Percentiles rank a stretch among this genome's conserved stretches.
phyloP scores from a whole-genome alignment of 2,888 invertebrate genomes.

The Oscheius sp. region DNA sequence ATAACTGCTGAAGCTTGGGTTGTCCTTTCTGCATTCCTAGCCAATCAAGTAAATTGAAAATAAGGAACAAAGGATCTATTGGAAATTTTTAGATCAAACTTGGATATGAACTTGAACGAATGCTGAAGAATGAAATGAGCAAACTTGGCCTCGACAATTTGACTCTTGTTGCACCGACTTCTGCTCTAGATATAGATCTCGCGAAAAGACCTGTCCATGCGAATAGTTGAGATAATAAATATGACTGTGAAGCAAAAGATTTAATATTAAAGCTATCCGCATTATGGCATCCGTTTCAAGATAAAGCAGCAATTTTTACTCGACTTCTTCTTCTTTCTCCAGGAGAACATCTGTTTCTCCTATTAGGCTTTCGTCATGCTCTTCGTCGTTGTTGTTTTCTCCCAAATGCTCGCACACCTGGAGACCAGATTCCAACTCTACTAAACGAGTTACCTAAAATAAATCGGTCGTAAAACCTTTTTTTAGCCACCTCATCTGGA shows the following conservation, averaged over 20 bases:
- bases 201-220: slow-evolving; percentile 30
- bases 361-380: slow-evolving; percentile 41
- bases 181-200: slow-evolving; percentile 15
- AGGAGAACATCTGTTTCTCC: slow-evolving; percentile 45
- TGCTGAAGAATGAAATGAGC: slow-evolving; percentile 47
- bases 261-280: slow-evolving; percentile 21
- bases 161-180: slow-evolving; percentile 31
- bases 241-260: background rate
- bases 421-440: slow-evolving; percentile 50
- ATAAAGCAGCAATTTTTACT: background rate
- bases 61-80: background rate
- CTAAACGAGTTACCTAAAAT: slow-evolving; percentile 39
- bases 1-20: slow-evolving; percentile 54
- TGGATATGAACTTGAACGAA: slow-evolving; percentile 50
- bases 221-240: slow-evolving; percentile 8
- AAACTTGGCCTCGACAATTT: slow-evolving; percentile 48
- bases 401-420: slow-evolving; percentile 56
- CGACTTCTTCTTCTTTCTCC: slow-evolving; percentile 32
- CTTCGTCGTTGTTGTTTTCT: slow-evolving; percentile 44
- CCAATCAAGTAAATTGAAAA: slow-evolving; percentile 40
- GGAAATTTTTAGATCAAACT: slow-evolving; percentile 39
- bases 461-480: background rate
- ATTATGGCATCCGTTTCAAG: background rate
- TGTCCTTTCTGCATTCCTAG: slow-evolving; percentile 48
- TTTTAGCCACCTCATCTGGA: slow-evolving; percentile 50